A percentile compares a stretch with the other conserved stretches of the same genome.
These are phyloP conservation scores for Habropoda laboriosa DNA, from an alignment of 1,140 invertebrate genomes.

Conservation along the genomic window DNA sequence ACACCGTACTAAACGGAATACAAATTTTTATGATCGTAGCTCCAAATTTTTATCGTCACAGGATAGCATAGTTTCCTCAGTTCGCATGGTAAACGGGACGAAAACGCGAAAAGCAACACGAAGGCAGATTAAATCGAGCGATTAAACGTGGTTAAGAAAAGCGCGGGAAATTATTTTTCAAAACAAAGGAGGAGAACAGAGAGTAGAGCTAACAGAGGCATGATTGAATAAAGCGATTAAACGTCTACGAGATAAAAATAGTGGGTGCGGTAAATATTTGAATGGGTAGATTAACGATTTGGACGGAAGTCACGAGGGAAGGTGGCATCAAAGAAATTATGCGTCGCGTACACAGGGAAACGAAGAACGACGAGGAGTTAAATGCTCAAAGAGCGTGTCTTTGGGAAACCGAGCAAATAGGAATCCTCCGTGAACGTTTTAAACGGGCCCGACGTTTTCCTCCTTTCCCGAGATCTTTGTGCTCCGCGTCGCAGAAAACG, in stretches of 20 bases:
- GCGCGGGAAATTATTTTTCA: too few relatives aligned
- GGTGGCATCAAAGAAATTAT: not conserved
- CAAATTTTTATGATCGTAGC: too few relatives aligned
- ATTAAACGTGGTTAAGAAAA: too few relatives aligned
- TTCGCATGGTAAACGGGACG: too few relatives aligned
- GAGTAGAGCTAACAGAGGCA: too few relatives aligned
- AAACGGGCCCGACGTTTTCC: not conserved
- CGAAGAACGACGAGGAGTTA: not conserved
- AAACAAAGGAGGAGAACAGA: too few relatives aligned
- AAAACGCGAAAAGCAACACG: too few relatives aligned
- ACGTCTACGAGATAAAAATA: not conserved
- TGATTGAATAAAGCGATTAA: not conserved
- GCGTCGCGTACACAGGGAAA: not conserved
- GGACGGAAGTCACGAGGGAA: not conserved
- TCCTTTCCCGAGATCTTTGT: not conserved
- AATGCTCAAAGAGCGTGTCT: not conserved
- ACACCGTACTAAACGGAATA: too few relatives aligned
- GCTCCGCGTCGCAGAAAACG: not conserved
- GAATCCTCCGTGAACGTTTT: constrained; percentile 1
- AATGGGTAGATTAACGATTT: not conserved
- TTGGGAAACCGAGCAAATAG: not conserved
- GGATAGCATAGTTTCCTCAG: too few relatives aligned
- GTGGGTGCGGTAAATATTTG: not conserved
- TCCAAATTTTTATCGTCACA: too few relatives aligned
- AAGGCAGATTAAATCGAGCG: too few relatives aligned